Evolutionary conservation across 1,140 invertebrate species (phyloP), one percentile per base, ranked within the genome.

Genomic region (Drosophila rhopaloa): DNA sequence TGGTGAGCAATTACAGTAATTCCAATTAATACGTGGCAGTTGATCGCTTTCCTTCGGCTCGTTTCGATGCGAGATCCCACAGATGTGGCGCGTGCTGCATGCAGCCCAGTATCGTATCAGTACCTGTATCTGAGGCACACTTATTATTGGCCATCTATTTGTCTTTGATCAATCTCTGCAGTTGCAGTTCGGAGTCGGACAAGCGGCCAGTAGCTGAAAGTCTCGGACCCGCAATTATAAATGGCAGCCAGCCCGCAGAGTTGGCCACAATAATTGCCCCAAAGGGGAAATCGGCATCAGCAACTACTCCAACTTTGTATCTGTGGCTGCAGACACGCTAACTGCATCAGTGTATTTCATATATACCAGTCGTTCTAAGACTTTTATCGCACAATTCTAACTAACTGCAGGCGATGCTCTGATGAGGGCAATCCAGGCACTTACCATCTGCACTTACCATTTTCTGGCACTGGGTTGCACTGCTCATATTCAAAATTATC

Each of bases 141-240:
- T 71, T 71, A 71, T 71, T 71, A 58, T 57, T 41, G 51, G 71
- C 53, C 68, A 71, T 71, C 65, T 71, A 71, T 71, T 71, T 71
- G 68, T 71, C 68, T 71, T 71, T 58, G 68, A 71, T 71, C 68
- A 71, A 71, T 71, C 68, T 48, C 66, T 40, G 51, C 24, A 46
- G 61, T 46, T 48, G 14, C 14, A 68, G 61, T 66, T 47, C 40
- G 14, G 24, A 63, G 46, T 54, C 46, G 48, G 1, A 40, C 27
- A 11, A 10, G 43, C 32, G 46, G 55, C 67, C 67, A 68, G 67
- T 71, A 70, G 67, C 66, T 70, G 27, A 56, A 70, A 68, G 32
- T 46, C 67, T 41, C 55, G 37, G 35, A 27, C 68, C 67, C 35
- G 51, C 53, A 71, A 71, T 71, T 71, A 71, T 71, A 71, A 71